Evolutionary conservation across 2,888 invertebrate genomes (phyloP).

Genomic region (Rhorus exstirpatorius): DNA sequence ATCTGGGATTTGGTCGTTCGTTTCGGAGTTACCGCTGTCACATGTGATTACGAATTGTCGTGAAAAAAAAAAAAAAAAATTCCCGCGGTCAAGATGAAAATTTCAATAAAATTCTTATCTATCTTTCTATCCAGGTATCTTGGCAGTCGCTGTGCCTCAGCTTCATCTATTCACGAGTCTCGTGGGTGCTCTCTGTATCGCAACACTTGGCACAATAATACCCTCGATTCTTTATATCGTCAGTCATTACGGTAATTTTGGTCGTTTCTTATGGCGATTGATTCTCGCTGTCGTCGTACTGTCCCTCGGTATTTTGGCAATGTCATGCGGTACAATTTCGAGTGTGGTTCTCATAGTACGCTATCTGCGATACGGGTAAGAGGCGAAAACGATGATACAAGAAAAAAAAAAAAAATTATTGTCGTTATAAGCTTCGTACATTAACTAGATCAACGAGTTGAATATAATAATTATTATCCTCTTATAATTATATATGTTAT

Average conservation of each 20-base stretch:
- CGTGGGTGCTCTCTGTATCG: slow-evolving; percentile 75
- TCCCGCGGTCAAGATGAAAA: neutral
- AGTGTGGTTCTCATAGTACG: slow-evolving; percentile 68
- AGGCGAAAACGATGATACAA: neutral
- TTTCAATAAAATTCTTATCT: no score
- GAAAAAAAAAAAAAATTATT: neutral
- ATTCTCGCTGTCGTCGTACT: slow-evolving; percentile 70
- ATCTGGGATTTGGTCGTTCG: slow-evolving; percentile 76
- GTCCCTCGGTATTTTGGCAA: slow-evolving; percentile 69
- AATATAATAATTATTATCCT: no score
- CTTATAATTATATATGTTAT: no score
- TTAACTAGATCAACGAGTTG: no score
- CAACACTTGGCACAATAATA: slow-evolving; percentile 75
- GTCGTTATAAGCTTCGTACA: neutral
- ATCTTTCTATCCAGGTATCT: slow-evolving; percentile 69
- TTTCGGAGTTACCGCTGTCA: slow-evolving; percentile 73
- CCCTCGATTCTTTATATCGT: slow-evolving; percentile 75
- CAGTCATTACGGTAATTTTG: slow-evolving; percentile 73
- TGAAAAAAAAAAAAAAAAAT: neutral
- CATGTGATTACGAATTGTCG: slow-evolving; percentile 69
- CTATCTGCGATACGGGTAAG: slow-evolving; percentile 72
- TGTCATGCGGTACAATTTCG: slow-evolving; percentile 71
- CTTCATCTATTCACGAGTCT: slow-evolving; percentile 76
- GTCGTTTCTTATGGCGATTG: slow-evolving; percentile 76
- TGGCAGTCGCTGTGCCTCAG: slow-evolving; percentile 75